Base-by-base conservation (phyloP, 1,140 invertebrate genomes). In the Brachionus sp. region DNA sequence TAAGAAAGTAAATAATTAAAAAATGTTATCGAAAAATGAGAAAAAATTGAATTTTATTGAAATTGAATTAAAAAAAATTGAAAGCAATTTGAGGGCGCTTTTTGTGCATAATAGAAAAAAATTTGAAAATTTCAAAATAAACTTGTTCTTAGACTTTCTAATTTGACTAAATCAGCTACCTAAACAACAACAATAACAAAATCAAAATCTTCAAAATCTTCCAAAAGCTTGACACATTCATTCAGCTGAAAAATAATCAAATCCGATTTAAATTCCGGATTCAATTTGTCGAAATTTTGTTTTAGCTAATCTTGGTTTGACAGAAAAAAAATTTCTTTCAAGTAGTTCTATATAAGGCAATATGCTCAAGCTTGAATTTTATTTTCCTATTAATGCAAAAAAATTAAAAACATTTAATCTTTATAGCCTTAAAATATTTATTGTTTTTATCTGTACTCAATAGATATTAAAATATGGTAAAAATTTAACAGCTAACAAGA, bases 31-130 rank as follows among this genome's bases (percentile, higher is more conserved):
- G n/a, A 39, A 19, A 70, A 39, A 70, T 19, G 13, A 70, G 16
- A 70, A 70, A 37, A 37, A 70, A 42, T 37, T 70, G 16, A 39
- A n/a, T 37, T 13, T 12, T 39, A 70, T 39, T 70, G 12, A 70
- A 70, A 70, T 70, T n/a, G 5, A 39, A 29, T 2, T 2, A 1
- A 39, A 39, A 70, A 70, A 70, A 19, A 42, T 39, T 70, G 16
- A 70, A 39, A 37, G 16, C 66, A 70, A 70, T 70, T 70, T 70
- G 66, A 70, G 16, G 37, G 66, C 66, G 66, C 66, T 70, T 70
- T 70, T 70, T 70, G 35, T 70, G 66, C 66, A 70, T 70, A 70
- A 70, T 70, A 23, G 29, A 70, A 70, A 70, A n/a, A 70, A 16
- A 16, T 39, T 37, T 0, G 7, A 39, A 70, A 70, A 37, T 70